Evolutionary conservation across 2,888 invertebrate species (phyloP).

Genomic region (Sclerodermus sp.): DNA sequence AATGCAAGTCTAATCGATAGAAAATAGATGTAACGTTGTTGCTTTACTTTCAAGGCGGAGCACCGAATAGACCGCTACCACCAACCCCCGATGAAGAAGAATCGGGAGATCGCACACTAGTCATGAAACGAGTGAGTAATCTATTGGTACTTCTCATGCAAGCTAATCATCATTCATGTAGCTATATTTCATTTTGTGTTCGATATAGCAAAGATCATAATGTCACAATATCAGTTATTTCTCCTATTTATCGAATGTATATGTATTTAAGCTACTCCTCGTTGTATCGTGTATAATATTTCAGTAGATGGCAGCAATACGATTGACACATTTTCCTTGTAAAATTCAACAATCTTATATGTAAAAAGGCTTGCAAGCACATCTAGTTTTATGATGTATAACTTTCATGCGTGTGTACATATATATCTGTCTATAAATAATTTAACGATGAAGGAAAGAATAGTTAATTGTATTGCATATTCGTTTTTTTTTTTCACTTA

Average conservation of each 20-base stretch:
- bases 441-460: constrained; percentile 5
- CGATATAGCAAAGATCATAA: too few species aligned
- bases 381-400: too few species aligned
- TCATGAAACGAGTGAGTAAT: constrained; percentile 85
- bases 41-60: constrained; percentile 61
- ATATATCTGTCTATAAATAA: too few species aligned
- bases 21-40: not conserved
- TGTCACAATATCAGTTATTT: too few species aligned
- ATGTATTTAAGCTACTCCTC: constrained; percentile 5
- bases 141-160: constrained; percentile 26
- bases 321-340: constrained; percentile 16
- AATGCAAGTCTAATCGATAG: not conserved
- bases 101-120: constrained; percentile 84
- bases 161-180: constrained; percentile 32
- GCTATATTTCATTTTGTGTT: constrained; percentile 13
- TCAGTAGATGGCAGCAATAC: constrained; percentile 27
- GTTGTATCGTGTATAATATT: constrained; percentile 12
- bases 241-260: too few species aligned
- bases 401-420: too few species aligned
- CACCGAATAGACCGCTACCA: constrained; percentile 90
- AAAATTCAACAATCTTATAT: not conserved
- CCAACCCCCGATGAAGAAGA: constrained; percentile 94
- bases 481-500: constrained; percentile 18
- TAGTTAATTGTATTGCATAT: constrained; percentile 19
- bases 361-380: too few species aligned